Base-by-base conservation (phyloP, 2,113 vertebrate species). In the Lasiurus borealis region DNA sequence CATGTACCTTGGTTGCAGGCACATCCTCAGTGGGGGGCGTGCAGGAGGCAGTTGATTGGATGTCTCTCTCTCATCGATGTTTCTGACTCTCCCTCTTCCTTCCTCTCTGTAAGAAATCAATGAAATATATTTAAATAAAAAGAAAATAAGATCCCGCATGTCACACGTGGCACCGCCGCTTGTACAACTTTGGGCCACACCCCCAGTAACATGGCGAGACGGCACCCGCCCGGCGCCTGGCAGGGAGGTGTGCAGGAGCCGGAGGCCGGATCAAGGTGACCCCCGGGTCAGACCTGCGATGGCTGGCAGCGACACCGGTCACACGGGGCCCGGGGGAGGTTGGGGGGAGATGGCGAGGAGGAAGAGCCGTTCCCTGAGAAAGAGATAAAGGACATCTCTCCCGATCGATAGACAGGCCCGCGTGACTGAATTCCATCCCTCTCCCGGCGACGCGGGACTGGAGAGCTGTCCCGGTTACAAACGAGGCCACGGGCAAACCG, bases 301-400 rank as follows among this genome's bases (percentile, higher is more conserved):
- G 23, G 25, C 34, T 31, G 29, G 18, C 11, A 31, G 36, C 21
- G 31, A 50, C 57, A 12, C 25, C 66, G 31, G 18, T 11, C 71
- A 59, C 14, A 0, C 5, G 19, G 11, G 19, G 13, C 5, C 7
- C 8, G 0, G 3, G 21, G 0, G 5, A 11, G 34, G 48, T 21
- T 0, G 46, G 9, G 16, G 0, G 5, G 14, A 34, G 48, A 21
- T 0, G 46, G 9, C 1, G 21, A 34, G 9, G 8, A 85, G 13
- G 14, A 69, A 84, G 52, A 48, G 48, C 64, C 4, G 3, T 9
- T 14, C n/a, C 48, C 34, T 40, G 40, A 84, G 64, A 69, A 82
- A 46, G 54, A 57, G 31, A 34, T 25, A 73, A 57, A 92, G 31
- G 29, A 68, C 19, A 40, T 46, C 46, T 46, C 46, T 46, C 6